phyloP scores from a whole-genome alignment of 2,113 vertebrate genomes.

The Ophthalmolycus amberensis region DNA sequence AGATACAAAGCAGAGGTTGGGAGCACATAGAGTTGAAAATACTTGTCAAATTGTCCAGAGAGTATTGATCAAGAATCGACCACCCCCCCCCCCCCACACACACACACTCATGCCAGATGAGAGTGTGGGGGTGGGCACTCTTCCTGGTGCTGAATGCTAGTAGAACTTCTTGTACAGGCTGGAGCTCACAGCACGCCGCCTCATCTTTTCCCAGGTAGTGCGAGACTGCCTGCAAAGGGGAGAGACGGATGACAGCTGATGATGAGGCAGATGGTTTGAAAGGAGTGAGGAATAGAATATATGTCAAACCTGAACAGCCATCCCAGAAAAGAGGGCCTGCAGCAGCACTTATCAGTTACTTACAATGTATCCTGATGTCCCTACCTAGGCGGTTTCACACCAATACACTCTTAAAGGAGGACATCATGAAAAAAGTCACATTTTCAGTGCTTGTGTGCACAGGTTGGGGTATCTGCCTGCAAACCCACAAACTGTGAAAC shows the following conservation, averaged over 20 bases:
- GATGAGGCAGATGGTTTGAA: constrained; percentile 40
- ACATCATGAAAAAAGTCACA: neutral
- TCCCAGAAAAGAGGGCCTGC: constrained; percentile 25
- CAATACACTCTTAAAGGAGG: neutral
- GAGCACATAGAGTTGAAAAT: constrained; percentile 58
- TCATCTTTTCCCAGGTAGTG: constrained; percentile 5
- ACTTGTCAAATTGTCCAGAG: constrained; percentile 69
- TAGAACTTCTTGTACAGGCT: constrained; percentile 1
- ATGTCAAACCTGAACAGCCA: constrained; percentile 27
- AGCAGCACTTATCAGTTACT: constrained; percentile 30
- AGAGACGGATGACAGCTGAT: constrained; percentile 37
- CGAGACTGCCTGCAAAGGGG: neutral
- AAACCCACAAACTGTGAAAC: neutral
- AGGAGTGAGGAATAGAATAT: constrained; percentile 16
- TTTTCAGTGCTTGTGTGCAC: neutral
- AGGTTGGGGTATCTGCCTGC: neutral
- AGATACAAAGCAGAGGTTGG: constrained; percentile 60
- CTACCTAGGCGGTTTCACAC: constrained; percentile 1
- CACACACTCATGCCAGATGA: constrained; percentile 4
- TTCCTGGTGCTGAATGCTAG: constrained; percentile 24
- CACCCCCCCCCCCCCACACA: neutral
- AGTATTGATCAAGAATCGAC: constrained; percentile 62
- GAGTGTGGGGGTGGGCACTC: constrained; percentile 18
- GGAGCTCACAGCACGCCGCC: constrained; percentile 9
- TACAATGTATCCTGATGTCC: neutral